Conservation (phyloP, 2,113 vertebrate genomes). For the Solea senegalensis region DNA sequence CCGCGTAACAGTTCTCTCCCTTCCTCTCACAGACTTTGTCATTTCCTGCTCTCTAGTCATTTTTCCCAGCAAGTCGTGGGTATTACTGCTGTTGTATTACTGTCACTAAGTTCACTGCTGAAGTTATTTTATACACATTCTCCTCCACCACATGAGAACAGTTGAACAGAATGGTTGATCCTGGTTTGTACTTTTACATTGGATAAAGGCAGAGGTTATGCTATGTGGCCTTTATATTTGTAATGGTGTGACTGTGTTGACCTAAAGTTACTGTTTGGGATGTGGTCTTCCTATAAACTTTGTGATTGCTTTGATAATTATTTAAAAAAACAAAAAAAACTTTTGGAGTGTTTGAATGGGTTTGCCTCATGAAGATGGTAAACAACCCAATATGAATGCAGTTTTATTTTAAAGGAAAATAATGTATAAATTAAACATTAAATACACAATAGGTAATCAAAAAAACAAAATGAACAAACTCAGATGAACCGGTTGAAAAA, state of each 20-base stretch:
- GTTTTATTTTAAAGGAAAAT: too few species aligned
- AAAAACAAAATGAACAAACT: too few species aligned
- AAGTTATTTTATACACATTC: conserved; percentile 21
- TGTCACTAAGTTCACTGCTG: conserved; percentile 17
- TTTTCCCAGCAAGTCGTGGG: conserved; percentile 48
- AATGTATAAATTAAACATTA: too few species aligned
- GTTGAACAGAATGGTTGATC: neutral
- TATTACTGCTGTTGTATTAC: conserved; percentile 20
- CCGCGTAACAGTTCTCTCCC: conserved; percentile 39
- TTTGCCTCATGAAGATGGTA: too few species aligned
- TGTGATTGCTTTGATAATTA: neutral
- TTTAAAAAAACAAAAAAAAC: too few species aligned
- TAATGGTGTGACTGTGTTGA: too few species aligned
- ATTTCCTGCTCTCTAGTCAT: conserved; percentile 53
- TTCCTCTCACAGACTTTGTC: conserved; percentile 44
- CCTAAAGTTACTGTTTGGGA: too few species aligned
- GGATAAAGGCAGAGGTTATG: neutral
- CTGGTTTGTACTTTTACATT: neutral
- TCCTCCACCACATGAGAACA: neutral
- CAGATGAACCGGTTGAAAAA: too few species aligned
- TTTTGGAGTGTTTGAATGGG: too few species aligned
- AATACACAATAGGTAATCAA: too few species aligned
- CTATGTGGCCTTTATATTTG: too few species aligned
- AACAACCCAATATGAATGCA: too few species aligned
- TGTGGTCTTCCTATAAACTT: neutral